Evolutionary conservation across 2,888 invertebrate species (phyloP).

Genomic region (Clunio marinus): DNA sequence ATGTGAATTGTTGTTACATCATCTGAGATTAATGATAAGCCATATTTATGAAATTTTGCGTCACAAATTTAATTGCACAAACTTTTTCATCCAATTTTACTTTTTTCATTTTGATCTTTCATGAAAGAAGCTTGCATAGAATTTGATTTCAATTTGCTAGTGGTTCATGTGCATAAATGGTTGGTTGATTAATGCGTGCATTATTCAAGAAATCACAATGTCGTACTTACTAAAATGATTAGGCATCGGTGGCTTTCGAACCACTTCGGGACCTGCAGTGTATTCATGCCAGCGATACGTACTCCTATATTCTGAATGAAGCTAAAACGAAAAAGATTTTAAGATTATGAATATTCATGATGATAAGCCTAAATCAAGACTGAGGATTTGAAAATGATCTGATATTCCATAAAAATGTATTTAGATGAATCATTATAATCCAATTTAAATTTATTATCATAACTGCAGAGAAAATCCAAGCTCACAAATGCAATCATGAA

Average conservation of each 20-base stretch:
- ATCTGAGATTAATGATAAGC: background rate
- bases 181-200: background rate
- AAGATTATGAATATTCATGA: background rate
- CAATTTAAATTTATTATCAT: too few relatives aligned
- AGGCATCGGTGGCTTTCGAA: conserved; percentile 60
- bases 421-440: too few relatives aligned
- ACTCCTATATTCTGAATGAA: conserved; percentile 91
- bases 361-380: background rate
- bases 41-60: too few relatives aligned
- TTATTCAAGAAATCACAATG: background rate
- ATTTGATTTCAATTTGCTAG: background rate
- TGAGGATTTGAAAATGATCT: too few relatives aligned
- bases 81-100: background rate
- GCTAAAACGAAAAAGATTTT: conserved; percentile 57
- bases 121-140: conserved; percentile 15
- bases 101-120: too few relatives aligned
- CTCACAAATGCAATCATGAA: too few relatives aligned
- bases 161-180: conserved; percentile 6
- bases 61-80: background rate
- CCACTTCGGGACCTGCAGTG: conserved; percentile 70
- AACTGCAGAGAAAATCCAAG: too few relatives aligned
- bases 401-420: too few relatives aligned
- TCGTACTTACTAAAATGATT: conserved; percentile 49
- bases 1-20: background rate
- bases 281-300: conserved; percentile 94